Base-by-base conservation (phyloP, 2,797 vertebrate species). In the Pteronotus mesoamericanus region DNA sequence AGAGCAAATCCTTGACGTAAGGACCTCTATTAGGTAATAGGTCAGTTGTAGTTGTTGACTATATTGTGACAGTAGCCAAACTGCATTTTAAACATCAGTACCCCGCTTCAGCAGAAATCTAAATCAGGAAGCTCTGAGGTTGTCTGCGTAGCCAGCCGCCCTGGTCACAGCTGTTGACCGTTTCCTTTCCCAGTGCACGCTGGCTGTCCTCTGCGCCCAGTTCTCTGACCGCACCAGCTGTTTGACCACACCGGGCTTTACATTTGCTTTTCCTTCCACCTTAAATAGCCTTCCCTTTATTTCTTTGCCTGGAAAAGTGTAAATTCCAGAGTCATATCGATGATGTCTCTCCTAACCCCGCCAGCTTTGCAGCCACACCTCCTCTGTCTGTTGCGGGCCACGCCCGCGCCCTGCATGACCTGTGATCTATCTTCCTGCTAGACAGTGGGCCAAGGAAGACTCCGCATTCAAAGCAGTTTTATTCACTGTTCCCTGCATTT, bases 401-500 rank as follows among this genome's bases (percentile, higher is more conserved):
- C n/a, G n/a, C n/a, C n/a, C n/a, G n/a, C n/a, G n/a, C n/a, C n/a
- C 39, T 19, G 39, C 57, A 9, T n/a, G 21, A 22, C 46, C 57
- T 64, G 26, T 18, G 64, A 21, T 82, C 78, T 90, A 21, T 82
- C 78, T 90, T 91, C 66, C 46, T 53, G 3, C 57, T 29, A 55
- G 32, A 39, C 44, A 19, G 1, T 1, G 34, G 86, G 34, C 42
- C 0, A 51, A 83, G 39, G 34, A 84, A 75, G 34, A 14, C 15
- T 3, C 9, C 4, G 5, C 34, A 53, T 83, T 74, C 74, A 22
- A 89, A 79, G 44, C 69, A 34, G 68, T 68, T 61, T 24, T 77
- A 57, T 61, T 92, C 37, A 37, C 42, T 21, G 34, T 6, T 55
- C 39, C 82, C 85, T 77, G 78, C 34, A 46, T 85, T 77, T 57